Evolutionary conservation across 2,113 vertebrate genomes (phyloP).

Genomic region (Phylloscopus trochiloides): DNA sequence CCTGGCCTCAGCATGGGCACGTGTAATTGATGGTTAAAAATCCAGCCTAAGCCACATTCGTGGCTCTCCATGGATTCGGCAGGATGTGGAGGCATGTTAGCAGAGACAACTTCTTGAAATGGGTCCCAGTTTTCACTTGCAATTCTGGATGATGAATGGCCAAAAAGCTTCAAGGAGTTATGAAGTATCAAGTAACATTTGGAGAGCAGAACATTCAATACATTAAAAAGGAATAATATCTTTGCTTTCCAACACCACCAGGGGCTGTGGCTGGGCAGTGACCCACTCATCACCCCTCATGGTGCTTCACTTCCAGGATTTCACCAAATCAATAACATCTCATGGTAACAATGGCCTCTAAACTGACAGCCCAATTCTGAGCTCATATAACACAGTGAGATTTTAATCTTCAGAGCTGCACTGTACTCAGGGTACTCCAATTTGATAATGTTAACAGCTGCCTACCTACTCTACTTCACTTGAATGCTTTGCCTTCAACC

Average conservation of each 20-base stretch:
- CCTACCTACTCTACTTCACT: not conserved
- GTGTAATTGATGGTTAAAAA: rapidly evolving
- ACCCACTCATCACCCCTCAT: not conserved
- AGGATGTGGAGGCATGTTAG: not conserved
- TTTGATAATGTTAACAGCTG: not conserved
- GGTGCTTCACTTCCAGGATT: not conserved
- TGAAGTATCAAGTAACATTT: not conserved
- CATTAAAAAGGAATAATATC: not conserved
- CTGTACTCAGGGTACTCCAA: not conserved
- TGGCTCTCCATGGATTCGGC: not conserved
- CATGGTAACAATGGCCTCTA: not conserved
- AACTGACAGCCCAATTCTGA: not conserved
- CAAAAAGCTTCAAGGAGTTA: not conserved
- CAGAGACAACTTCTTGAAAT: not conserved
- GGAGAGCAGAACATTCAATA: not conserved
- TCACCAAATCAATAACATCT: not conserved
- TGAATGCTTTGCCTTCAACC: not conserved
- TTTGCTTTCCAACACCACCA: not conserved
- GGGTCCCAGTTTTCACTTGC: not conserved
- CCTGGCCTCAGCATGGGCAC: not conserved
- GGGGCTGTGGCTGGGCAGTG: not conserved
- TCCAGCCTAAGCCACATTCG: not conserved
- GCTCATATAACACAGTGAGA: not conserved
- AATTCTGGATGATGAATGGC: not conserved
- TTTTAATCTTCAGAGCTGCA: not conserved